Base-by-base conservation (phyloP, 2,797 vertebrate genomes). In the Sternarchorhynchus goeldii region DNA sequence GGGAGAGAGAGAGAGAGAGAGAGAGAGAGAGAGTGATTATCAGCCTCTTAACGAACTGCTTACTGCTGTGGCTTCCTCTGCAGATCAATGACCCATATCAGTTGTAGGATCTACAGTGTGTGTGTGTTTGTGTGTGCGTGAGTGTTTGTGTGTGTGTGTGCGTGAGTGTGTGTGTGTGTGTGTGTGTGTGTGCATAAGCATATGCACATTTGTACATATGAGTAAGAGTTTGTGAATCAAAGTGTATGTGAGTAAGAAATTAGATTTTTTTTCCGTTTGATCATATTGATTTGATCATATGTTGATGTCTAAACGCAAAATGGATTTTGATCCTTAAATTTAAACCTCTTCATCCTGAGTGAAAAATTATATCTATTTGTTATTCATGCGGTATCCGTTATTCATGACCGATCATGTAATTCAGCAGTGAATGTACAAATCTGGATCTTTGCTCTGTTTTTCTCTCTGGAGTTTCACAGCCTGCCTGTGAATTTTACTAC, bases 1-100 rank as follows among this genome's bases (percentile, higher is more conserved):
- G 45, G 14, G 45, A 12, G 5, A 50, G 10, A 50, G 45, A 50
- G 78, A 12, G 64, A 59, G 66, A 63, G 75, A 82, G 64, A 25
- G 34, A 69, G 55, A 66, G 76, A 57, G 73, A 36, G 25, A 76
- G 78, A 79, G 36, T 69, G 67, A 76, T 85, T 78, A 81, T 57
- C 36, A 66, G 76, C 31, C 25, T 32, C 41, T 71, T 79, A 79
- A 59, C 59, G 69, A 31, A 63, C 73, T 75, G 41, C 70, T 77
- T 50, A 57, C 66, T 75, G 81, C 56, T 81, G 45, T 55, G 58
- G n/a, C 21, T 20, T 53, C 36, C 60, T 25, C 32, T 3, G 31
- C 62, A 20, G 32, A 70, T 70, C 68, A 80, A 78, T 60, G 12
- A 67, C 50, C 29, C 53, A 2, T 45, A 64, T 78, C 63, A n/a